Conservation (phyloP, 64 coral and sea anemone species). For the Actinia tenebrosa region DNA sequence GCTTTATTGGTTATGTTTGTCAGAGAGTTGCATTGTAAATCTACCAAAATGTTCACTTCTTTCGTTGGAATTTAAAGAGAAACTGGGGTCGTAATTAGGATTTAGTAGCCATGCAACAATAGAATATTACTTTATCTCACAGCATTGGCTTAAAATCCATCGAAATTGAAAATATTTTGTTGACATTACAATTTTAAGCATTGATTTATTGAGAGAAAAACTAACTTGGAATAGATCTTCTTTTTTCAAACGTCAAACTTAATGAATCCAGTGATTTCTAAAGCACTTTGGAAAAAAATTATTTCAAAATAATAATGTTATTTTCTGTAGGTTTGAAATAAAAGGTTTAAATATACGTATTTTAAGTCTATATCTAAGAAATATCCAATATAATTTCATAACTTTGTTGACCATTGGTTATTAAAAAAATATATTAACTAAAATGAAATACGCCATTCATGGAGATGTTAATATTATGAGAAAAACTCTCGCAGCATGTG, state of each 20-base stretch:
- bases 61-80: too few relatives aligned
- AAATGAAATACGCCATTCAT: neutral
- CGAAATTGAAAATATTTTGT: conserved; percentile 5
- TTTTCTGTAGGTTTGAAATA: neutral
- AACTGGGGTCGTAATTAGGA: neutral
- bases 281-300: too few relatives aligned
- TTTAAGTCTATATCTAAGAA: neutral
- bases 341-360: neutral
- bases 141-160: neutral
- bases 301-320: neutral
- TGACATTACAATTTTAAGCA: neutral
- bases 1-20: neutral
- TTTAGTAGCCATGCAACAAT: neutral
- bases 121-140: neutral
- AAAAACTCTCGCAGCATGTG: neutral
- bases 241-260: too few relatives aligned
- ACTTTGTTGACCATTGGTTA: neutral
- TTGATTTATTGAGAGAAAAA: conserved; percentile 2
- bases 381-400: neutral
- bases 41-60: neutral
- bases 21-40: neutral
- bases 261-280: too few relatives aligned
- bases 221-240: neutral
- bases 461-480: neutral
- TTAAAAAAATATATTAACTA: neutral